Evolutionary conservation across 2,888 invertebrate species (phyloP).

Genomic region (Chrysina gloriosa): DNA sequence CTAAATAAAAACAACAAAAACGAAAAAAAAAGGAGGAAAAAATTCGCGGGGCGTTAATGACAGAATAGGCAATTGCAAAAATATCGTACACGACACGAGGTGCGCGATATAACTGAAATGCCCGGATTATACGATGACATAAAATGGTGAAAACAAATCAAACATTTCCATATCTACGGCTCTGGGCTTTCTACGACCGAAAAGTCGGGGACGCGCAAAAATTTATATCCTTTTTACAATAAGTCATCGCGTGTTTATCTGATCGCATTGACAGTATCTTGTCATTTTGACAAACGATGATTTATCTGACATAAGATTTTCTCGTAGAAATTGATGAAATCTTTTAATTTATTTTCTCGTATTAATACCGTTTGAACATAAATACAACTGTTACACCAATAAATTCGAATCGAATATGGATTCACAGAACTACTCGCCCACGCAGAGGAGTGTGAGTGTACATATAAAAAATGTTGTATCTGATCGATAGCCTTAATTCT

Average conservation of each 20-base stretch:
- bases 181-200: constrained; percentile 1
- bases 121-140: constrained; percentile 46
- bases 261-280: constrained; percentile 34
- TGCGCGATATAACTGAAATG: constrained; percentile 14
- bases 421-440: too few species aligned
- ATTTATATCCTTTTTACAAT: constrained; percentile 47
- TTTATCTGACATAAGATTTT: constrained; percentile 26
- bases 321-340: not conserved
- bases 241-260: constrained; percentile 48
- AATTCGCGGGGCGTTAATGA: constrained; percentile 17
- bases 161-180: constrained; percentile 24
- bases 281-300: constrained; percentile 40
- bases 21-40: too few species aligned
- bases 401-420: too few species aligned
- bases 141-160: constrained; percentile 43
- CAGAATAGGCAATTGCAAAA: constrained; percentile 46
- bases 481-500: too few species aligned
- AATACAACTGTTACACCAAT: too few species aligned
- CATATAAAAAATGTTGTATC: too few species aligned
- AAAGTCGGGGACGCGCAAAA: constrained; percentile 19
- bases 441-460: too few species aligned
- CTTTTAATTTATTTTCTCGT: too few species aligned
- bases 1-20: constrained; percentile 36
- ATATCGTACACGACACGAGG: constrained; percentile 44
- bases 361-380: too few species aligned